Conservation (phyloP, 1,140 invertebrate species). For the Drosophila bipectinata region DNA sequence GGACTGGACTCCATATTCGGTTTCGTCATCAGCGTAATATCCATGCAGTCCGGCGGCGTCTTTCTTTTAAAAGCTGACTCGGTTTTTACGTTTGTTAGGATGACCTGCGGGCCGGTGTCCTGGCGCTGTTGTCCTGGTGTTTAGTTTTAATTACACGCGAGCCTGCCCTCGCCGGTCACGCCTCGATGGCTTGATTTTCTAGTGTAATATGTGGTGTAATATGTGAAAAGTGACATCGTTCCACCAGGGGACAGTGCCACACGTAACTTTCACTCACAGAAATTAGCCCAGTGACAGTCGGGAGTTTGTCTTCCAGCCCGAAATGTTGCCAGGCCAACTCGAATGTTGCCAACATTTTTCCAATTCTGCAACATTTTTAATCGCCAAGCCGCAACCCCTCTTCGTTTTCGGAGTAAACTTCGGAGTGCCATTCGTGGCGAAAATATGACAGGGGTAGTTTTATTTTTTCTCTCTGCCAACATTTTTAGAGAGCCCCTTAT, state of each 20-base stretch:
- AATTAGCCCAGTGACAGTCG: constrained; percentile 31
- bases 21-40: constrained; percentile 65
- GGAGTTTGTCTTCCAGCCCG: constrained; percentile 18
- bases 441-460: constrained; percentile 16
- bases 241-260: constrained; percentile 9
- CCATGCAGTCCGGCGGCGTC: constrained; percentile 20
- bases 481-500: not conserved
- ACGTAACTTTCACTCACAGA: constrained; percentile 35
- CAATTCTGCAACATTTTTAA: constrained; percentile 12
- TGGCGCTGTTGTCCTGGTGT: constrained; percentile 44
- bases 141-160: constrained; percentile 80
- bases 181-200: constrained; percentile 54
- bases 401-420: constrained; percentile 20
- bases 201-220: constrained; percentile 29
- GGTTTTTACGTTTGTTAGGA: constrained; percentile 21
- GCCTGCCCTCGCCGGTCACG: constrained; percentile 55
- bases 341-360: constrained; percentile 41
- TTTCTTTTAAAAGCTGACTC: constrained; percentile 64
- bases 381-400: constrained; percentile 5
- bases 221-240: constrained; percentile 36
- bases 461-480: not conserved
- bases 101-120: constrained; percentile 11
- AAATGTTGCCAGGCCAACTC: constrained; percentile 34
- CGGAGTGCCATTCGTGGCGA: constrained; percentile 25
- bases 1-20: constrained; percentile 63